A percentile compares a stretch with the other conserved stretches of the same genome.
phyloP scores from a whole-genome alignment of 35 echinoderm and acorn worm species.

The Anneissia japonica region DNA sequence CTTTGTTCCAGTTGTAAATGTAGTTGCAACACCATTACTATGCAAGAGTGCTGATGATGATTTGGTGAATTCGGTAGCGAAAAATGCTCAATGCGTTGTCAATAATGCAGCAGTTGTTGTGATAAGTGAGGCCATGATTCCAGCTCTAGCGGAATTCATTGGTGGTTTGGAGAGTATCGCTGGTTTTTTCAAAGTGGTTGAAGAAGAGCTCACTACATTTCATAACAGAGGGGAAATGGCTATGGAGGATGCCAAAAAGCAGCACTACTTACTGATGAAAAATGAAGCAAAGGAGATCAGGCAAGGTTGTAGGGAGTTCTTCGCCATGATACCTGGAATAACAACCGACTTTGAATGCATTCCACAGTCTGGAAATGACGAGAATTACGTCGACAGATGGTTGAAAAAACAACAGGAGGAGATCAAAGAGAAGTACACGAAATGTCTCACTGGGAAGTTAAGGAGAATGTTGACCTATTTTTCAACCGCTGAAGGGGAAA shows the following conservation, averaged over 20 bases:
- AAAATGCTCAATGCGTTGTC: neutral
- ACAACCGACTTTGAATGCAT: slow-evolving; percentile 6
- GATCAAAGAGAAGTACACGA: too few relatives aligned
- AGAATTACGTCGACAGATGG: slow-evolving; percentile 19
- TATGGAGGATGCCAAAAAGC: neutral
- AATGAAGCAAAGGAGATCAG: slow-evolving; percentile 6
- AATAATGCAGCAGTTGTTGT: neutral
- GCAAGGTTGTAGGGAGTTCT: slow-evolving; percentile 5
- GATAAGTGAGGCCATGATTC: slow-evolving; percentile 12
- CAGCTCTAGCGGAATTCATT: slow-evolving; percentile 15
- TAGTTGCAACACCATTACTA: slow-evolving; percentile 8
- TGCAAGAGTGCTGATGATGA: neutral
- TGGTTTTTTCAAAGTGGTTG: slow-evolving; percentile 18
- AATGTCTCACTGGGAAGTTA: too few relatives aligned
- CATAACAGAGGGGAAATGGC: slow-evolving; percentile 11
- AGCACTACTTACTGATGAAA: slow-evolving; percentile 12
- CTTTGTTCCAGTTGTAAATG: neutral
- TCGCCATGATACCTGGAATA: slow-evolving; percentile 10
- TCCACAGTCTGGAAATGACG: neutral
- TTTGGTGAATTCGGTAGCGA: slow-evolving; percentile 4
- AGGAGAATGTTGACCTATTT: too few relatives aligned
- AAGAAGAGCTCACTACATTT: neutral
- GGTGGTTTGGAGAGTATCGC: neutral
- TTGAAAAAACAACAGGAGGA: too few relatives aligned
- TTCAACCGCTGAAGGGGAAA: too few relatives aligned